Base-by-base conservation (phyloP, 2,888 invertebrate genomes). In the Camptogramma bilineatum region DNA sequence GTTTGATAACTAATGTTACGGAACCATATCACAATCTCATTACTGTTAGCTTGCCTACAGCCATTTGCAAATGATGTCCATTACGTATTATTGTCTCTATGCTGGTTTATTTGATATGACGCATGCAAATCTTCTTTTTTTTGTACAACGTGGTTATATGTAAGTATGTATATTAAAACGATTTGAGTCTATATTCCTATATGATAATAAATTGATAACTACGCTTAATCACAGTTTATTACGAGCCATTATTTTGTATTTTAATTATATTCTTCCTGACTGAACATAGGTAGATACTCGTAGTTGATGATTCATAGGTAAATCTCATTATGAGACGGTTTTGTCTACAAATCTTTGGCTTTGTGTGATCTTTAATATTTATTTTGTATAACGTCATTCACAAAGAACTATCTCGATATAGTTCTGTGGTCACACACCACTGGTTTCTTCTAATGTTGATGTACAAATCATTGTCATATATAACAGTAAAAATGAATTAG, bases 291-390 rank as follows among this genome's bases (percentile, higher is more conserved):
- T 28, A 7, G 28, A 7, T 28, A 8, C n/a, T n/a, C n/a, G n/a
- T 39, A 9, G 39, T 39, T 44, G 44, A 17, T 44, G 44, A 44
- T 44, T 44, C 44, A 44, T 44, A n/a, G n/a, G n/a, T n/a, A 44
- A 44, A 44, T 17, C 44, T 16, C n/a, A 16, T n/a, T 39, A 39
- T 1, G 2, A 17, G 17, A 17, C 17, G 7, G 44, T 16, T 44
- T 44, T 1, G 17, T 44, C 7, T 16, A 44, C 8, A 44, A 44
- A 44, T 13, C 44, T 44, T 16, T 1, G 17, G 44, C 44, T 44
- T 44, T 44, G 44, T 44, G 17, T 44, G 44, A 44, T 44, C 44
- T 44, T 42, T 42, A 42, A n/a, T 7, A 16, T 42, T 16, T 16
- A 2, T 21, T n/a, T n/a, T n/a, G n/a, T n/a, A 16, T 42, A 16